Conservation (phyloP, 2,888 invertebrate genomes). For the Drosophila rellima region DNA sequence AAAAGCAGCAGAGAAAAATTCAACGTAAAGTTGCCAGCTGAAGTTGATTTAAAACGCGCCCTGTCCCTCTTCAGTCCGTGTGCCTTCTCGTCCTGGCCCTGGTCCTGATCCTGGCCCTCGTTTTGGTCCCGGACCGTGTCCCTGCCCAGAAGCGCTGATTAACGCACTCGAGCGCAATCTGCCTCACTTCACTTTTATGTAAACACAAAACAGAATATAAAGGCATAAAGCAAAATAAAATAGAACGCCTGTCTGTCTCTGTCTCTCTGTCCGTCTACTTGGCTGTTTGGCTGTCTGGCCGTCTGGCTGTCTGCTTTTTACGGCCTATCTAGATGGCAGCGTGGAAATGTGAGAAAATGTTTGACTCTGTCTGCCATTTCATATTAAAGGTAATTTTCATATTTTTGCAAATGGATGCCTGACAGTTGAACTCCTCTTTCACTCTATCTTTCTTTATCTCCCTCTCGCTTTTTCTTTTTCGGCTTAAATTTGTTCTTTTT, state of each 20-base stretch:
- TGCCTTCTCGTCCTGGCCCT: conserved; percentile 10
- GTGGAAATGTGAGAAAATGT: conserved; percentile 58
- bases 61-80: conserved; percentile 5
- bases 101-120: conserved; percentile 12
- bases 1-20: conserved; percentile 51
- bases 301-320: conserved; percentile 24
- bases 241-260: conserved; percentile 56
- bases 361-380: conserved; percentile 67
- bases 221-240: conserved; percentile 79
- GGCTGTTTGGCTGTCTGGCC: not conserved
- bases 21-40: conserved; percentile 61
- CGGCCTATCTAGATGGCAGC: conserved; percentile 74
- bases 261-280: not conserved
- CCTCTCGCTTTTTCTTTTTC: conserved; percentile 9
- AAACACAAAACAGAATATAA: conserved; percentile 82
- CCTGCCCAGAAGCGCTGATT: conserved; percentile 78
- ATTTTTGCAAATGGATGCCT: conserved; percentile 74
- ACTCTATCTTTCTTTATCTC: conserved; percentile 2
- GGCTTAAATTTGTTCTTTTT: not conserved
- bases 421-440: conserved; percentile 15
- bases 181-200: conserved; percentile 81
- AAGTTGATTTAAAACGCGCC: conserved; percentile 66
- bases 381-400: conserved; percentile 82
- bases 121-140: conserved; percentile 38
- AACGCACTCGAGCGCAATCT: conserved; percentile 83